Evolutionary conservation across 2,797 vertebrate species (phyloP), one percentile per base, ranked within the genome.

Genomic region (Gymnoscopelus braueri): DNA sequence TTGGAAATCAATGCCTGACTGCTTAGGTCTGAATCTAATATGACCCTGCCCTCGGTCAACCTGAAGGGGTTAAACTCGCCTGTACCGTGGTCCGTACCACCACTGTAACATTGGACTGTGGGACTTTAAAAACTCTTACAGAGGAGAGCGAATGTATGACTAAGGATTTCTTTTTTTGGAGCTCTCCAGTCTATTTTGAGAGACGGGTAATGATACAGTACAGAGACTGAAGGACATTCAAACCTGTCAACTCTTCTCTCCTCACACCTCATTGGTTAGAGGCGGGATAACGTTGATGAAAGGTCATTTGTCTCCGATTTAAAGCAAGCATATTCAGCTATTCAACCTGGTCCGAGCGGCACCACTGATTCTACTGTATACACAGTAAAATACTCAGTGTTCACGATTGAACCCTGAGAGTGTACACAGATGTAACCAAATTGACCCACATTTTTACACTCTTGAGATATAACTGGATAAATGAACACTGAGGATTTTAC

Each of bases 151-250:
- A 73, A 84, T 77, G 83, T 78, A 80, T 87, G 81, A 86, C 80
- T 81, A 78, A 66, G 64, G 70, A 73, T 80, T 81, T 82, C 82
- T 88, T 83, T 88, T 85, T 88, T 84, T 82, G 83, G 84, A 77
- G 32, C 23, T 71, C 77, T 80, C 83, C 61, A 60, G 75, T 88
- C 87, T 91, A 89, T 90, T 91, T 89, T 85, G 62, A 89, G 90
- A 84, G 85, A 86, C 69, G 81, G 81, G 71, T 84, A 84, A 87
- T 79, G 84, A 90, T 83, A 89, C 88, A 79, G 86, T 85, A 79
- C 81, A 78, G 72, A 82, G 65, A 84, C 83, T 85, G 85, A 90
- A 92, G 87, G 88, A 88, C 86, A 85, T 84, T 84, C 78, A 81
- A 80, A 84, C 76, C 82, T 85, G 84, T 90, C 87, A 79, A 77